These are phyloP conservation scores for Drosophila neutralis DNA, from an alignment of 2,888 invertebrate species.

Conservation along the genomic window DNA sequence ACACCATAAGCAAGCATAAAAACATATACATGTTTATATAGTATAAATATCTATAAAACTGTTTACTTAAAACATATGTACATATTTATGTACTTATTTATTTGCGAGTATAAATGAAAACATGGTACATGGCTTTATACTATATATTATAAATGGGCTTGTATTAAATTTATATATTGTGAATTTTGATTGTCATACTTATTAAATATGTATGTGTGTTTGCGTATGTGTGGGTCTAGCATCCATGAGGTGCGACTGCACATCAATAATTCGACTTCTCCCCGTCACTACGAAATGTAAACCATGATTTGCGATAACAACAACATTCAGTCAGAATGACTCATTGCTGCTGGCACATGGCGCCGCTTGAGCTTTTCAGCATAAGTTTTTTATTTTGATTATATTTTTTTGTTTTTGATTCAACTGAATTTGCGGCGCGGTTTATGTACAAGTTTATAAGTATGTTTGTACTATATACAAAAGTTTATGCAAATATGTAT, in stretches of 20 bases:
- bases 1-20: conserved; percentile 14
- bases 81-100: neutral
- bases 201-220: neutral
- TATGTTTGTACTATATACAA: neutral
- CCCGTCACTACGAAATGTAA: conserved; percentile 22
- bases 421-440: conserved; percentile 22
- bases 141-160: neutral
- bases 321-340: conserved; percentile 27
- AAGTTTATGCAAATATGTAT: conserved; percentile 15
- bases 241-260: conserved; percentile 23
- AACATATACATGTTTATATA: conserved; percentile 6
- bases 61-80: conserved; percentile 1
- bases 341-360: conserved; percentile 49
- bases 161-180: conserved; percentile 12
- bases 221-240: neutral
- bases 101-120: neutral
- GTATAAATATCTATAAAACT: neutral
- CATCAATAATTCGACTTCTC: conserved; percentile 23
- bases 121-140: neutral
- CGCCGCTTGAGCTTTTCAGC: conserved; percentile 54
- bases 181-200: conserved; percentile 3
- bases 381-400: conserved; percentile 55
- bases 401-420: conserved; percentile 24
- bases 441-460: conserved; percentile 1
- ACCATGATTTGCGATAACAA: conserved; percentile 48